Conservation (phyloP, 2,113 vertebrate species). For the Numida meleagris region DNA sequence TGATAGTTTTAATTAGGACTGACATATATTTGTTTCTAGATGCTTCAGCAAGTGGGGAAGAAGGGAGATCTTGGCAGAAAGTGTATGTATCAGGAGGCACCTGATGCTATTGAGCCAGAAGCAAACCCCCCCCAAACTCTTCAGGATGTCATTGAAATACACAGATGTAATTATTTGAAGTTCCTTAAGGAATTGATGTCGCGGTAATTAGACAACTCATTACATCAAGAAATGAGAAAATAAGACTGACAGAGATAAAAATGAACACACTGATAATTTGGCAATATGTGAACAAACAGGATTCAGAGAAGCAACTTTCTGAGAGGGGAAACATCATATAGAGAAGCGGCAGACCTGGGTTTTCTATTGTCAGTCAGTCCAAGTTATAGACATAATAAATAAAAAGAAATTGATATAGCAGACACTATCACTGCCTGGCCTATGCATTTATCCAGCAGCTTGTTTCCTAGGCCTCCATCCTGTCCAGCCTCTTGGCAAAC, state of each 20-base stretch:
- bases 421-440: background rate
- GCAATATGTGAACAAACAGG: slow-evolving; percentile 63
- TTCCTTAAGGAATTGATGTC: slow-evolving; percentile 72
- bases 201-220: slow-evolving; percentile 79
- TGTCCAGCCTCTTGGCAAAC: background rate
- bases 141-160: slow-evolving; percentile 62
- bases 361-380: background rate
- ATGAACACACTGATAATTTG: slow-evolving; percentile 74
- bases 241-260: slow-evolving; percentile 76
- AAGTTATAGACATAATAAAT: background rate
- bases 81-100: slow-evolving; percentile 40
- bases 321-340: slow-evolving; percentile 22
- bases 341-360: slow-evolving; percentile 24
- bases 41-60: slow-evolving; percentile 17
- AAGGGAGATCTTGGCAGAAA: slow-evolving; percentile 54
- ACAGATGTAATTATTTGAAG: slow-evolving; percentile 67
- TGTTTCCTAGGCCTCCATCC: background rate
- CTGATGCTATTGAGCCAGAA: slow-evolving; percentile 66
- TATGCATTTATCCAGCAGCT: background rate
- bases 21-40: slow-evolving; percentile 49
- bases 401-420: background rate
- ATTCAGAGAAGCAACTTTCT: slow-evolving; percentile 61
- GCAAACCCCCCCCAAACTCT: slow-evolving; percentile 53
- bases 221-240: slow-evolving; percentile 78
- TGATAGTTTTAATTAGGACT: slow-evolving; percentile 50